Evolutionary conservation across 2,888 invertebrate species (phyloP).

Genomic region (Flexamia atlantica): DNA sequence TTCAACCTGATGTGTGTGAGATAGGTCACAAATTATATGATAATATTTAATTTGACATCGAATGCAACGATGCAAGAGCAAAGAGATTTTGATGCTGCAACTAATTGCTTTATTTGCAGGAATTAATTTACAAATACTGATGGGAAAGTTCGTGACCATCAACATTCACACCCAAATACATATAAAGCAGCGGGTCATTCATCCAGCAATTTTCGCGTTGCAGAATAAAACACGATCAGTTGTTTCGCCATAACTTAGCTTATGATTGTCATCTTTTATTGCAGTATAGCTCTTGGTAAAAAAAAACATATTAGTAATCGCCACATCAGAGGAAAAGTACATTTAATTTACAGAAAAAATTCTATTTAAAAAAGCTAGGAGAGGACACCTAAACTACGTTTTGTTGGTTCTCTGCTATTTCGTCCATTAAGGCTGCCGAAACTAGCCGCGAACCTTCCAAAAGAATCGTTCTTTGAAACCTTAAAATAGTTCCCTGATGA

Average conservation of each 20-base stretch:
- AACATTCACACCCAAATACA: background rate
- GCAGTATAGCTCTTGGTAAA: background rate
- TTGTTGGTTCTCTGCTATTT: no score
- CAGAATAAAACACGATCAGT: no score
- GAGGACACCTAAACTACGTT: no score
- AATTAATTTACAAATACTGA: background rate
- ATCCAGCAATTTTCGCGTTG: background rate
- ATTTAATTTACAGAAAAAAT: no score
- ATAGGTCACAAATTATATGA: no score
- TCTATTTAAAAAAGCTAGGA: no score
- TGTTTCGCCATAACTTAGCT: background rate
- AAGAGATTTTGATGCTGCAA: background rate
- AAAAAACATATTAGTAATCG: background rate
- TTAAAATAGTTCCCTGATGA: no score
- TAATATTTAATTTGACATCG: no score
- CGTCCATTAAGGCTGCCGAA: no score
- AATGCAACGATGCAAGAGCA: background rate
- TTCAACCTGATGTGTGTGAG: no score
- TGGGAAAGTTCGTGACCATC: background rate
- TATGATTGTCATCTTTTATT: background rate
- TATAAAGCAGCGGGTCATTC: background rate
- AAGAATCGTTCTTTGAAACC: no score
- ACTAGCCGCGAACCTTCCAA: no score
- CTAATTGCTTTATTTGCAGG: background rate
- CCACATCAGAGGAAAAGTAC: background rate